Base-by-base conservation (phyloP, 2,888 invertebrate genomes). In the Amphipyra berbera region DNA sequence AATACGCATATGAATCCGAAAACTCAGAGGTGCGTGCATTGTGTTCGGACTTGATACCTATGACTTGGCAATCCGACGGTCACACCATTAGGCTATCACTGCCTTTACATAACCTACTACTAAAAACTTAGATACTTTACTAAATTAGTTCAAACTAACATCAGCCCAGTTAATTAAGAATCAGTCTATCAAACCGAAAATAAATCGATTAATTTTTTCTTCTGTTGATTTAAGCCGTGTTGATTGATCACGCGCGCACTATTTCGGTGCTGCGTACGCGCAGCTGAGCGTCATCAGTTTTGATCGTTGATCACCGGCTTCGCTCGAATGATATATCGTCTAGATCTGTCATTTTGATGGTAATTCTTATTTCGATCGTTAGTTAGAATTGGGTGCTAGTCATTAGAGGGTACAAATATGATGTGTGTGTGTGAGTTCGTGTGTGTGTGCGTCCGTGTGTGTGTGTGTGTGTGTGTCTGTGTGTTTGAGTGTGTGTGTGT, bases 321-420 rank as follows among this genome's bases (percentile, higher is more conserved):
- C 65, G 61, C 50, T 53, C 38, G 40, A 13, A 63, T 78, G 77
- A 78, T 76, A 61, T 61, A 77, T 78, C 44, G 57, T 55, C 55
- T 55, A 77, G 62, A 78, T 77, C 64, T 63, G 70, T 78, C 77
- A 73, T 76, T 54, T 21, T 63, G 60, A 73, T 78, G 73, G 61
- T 78, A 76, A 78, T 78, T 62, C 61, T 64, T 62, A 70, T 69
- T 69, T 78, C 15, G 64, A 61, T 72, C 72, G 38, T 72, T 74
- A 60, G 52, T 8, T 48, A 50, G 53, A 54, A 65, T 61, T 57
- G 50, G 60, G 56, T 46, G 56, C 15, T 33, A 15, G 70, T 72
- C 71, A 61, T 72, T 72, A 72, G 46, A 52, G 41, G 15, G 13
- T 60, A 42, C 14, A 6, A 45, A 50, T 9, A 21, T 13, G n/a